A percentile compares a stretch with the other conserved stretches of the same genome.
phyloP scores from a whole-genome alignment of 1,140 invertebrate species.

The Sycophila sp. region DNA sequence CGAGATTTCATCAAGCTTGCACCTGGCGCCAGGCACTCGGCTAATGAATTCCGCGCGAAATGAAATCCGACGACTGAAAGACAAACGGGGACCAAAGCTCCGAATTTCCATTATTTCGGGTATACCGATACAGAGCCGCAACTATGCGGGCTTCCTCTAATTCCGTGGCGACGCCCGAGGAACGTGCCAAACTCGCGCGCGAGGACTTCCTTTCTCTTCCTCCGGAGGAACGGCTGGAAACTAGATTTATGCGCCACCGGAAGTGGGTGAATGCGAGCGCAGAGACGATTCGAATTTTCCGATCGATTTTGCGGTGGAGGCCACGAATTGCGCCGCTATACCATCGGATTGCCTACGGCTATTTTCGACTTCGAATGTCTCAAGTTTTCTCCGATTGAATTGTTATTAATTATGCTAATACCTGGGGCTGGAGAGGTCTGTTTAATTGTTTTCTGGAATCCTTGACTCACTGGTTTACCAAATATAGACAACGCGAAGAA shows the following conservation, averaged over 20 bases:
- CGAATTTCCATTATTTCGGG: constrained; percentile 22
- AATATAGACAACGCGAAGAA: no score
- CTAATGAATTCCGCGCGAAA: neutral
- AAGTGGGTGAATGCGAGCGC: neutral
- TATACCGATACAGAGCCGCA: constrained; percentile 24
- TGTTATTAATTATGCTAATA: no score
- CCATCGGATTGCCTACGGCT: no score
- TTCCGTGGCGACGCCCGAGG: neutral
- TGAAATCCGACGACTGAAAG: neutral
- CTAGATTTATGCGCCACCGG: neutral
- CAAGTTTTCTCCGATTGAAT: no score
- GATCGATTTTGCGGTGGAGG: constrained; percentile 1
- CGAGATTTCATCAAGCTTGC: neutral
- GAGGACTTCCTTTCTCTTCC: no score
- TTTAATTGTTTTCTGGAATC: no score
- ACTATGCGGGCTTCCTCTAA: constrained; percentile 5
- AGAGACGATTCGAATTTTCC: neutral
- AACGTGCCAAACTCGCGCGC: constrained; percentile 28
- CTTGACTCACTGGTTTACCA: no score
- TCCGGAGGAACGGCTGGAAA: neutral
- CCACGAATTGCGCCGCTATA: no score
- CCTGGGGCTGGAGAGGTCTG: no score
- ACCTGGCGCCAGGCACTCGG: neutral
- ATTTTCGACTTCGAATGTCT: no score
- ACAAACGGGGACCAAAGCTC: neutral